phyloP scores from a whole-genome alignment of 1,140 invertebrate species.

The Physella acuta region DNA sequence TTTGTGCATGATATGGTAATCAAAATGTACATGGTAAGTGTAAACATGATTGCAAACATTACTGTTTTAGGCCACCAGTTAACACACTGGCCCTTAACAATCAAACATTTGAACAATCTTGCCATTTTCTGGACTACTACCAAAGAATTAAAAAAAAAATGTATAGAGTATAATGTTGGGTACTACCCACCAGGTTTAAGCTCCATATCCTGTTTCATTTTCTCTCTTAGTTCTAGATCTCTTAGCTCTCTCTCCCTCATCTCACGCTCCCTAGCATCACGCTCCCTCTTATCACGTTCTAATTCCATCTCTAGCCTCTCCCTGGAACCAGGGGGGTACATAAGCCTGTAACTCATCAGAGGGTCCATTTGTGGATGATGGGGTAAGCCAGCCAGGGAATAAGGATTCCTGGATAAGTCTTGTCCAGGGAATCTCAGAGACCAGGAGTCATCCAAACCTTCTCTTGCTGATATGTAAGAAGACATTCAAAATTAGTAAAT shows the following conservation, averaged over 20 bases:
- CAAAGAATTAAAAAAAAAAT: no score
- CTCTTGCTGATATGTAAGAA: no score
- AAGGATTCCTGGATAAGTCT: constrained; percentile 36
- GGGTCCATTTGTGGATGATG: constrained; percentile 67
- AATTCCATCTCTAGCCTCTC: constrained; percentile 79
- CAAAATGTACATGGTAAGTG: no score
- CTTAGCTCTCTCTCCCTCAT: constrained; percentile 77
- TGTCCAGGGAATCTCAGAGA: constrained; percentile 34
- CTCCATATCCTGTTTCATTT: constrained; percentile 57
- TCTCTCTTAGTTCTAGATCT: constrained; percentile 74
- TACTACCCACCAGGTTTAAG: constrained; percentile 56
- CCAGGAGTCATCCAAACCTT: constrained; percentile 4
- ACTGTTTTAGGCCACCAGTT: no score
- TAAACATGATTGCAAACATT: no score
- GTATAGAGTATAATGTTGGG: no score
- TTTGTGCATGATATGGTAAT: no score
- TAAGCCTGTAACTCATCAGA: constrained; percentile 60
- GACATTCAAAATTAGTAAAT: no score
- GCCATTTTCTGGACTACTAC: no score
- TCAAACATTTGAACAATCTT: no score
- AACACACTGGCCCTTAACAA: no score
- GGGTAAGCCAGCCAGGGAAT: constrained; percentile 33
- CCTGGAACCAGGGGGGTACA: constrained; percentile 65
- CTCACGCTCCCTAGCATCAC: constrained; percentile 74
- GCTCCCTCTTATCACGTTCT: constrained; percentile 80